Conservation (phyloP, 2,113 vertebrate genomes). For the Synchiropus splendidus region DNA sequence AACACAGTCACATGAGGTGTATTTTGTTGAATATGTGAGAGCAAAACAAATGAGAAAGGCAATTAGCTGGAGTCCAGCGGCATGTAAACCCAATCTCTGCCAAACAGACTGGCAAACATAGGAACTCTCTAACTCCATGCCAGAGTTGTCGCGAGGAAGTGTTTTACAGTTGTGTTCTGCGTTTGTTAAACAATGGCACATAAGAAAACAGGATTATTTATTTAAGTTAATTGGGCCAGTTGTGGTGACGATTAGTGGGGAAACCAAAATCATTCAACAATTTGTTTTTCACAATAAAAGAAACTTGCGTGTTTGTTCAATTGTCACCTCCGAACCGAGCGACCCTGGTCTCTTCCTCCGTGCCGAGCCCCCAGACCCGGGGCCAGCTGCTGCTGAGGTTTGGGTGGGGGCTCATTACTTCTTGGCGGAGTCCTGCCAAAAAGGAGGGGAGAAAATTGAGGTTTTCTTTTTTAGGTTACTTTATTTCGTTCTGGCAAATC, state of each 20-base stretch:
- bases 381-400: slow-evolving; percentile 60
- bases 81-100: too few species aligned
- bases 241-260: slow-evolving; percentile 17
- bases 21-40: too few species aligned
- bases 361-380: slow-evolving; percentile 57
- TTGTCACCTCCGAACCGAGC: slow-evolving; percentile 9
- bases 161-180: slow-evolving; percentile 9
- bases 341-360: slow-evolving; percentile 23
- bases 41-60: too few species aligned
- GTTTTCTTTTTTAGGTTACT: slow-evolving; percentile 59
- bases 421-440: slow-evolving; percentile 48
- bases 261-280: neutral
- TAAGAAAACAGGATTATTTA: slow-evolving; percentile 14
- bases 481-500: slow-evolving; percentile 57
- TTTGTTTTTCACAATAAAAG: too few species aligned
- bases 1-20: too few species aligned
- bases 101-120: too few species aligned
- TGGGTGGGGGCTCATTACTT: slow-evolving; percentile 62
- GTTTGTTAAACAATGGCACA: slow-evolving; percentile 5
- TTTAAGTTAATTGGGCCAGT: slow-evolving; percentile 11
- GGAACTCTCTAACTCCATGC: too few species aligned
- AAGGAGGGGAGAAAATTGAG: slow-evolving; percentile 47
- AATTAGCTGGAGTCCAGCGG: too few species aligned
- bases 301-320: too few species aligned
- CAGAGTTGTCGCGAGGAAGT: neutral